These are phyloP conservation scores for Macrostomum lignano DNA, from an alignment of 1,140 invertebrate genomes.

Conservation along the genomic window DNA sequence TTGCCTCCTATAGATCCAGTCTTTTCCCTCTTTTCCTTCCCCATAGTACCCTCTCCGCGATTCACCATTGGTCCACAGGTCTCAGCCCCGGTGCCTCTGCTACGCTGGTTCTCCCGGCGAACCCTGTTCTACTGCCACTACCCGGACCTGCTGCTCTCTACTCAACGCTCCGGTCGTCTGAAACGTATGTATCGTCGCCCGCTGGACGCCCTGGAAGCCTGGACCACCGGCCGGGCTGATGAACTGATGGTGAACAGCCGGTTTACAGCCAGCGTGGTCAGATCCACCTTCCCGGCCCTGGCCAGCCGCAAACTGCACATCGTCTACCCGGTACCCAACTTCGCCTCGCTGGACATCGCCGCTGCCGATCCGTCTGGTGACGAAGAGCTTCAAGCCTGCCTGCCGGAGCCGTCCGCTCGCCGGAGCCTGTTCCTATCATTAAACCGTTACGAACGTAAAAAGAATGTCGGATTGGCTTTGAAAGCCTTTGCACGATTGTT, in stretches of 20 bases:
- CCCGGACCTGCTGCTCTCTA: constrained; percentile 56
- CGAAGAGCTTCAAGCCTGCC: background rate
- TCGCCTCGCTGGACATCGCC: constrained; percentile 15
- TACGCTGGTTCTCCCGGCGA: too few species aligned
- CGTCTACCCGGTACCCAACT: constrained; percentile 73
- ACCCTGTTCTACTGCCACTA: constrained; percentile 90
- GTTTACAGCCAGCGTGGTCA: constrained; percentile 56
- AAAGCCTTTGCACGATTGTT: constrained; percentile 35
- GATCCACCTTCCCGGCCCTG: constrained; percentile 47
- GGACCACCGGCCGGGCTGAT: constrained; percentile 53
- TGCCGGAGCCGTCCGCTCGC: background rate
- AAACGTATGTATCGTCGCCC: constrained; percentile 58
- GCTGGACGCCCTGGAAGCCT: constrained; percentile 65
- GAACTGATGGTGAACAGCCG: constrained; percentile 68
- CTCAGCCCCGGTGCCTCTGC: too few species aligned
- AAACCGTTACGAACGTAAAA: constrained; percentile 88
- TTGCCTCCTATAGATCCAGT: constrained; percentile 7
- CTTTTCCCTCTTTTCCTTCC: background rate
- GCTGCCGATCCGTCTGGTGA: background rate
- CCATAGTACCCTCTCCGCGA: constrained; percentile 6
- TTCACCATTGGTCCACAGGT: constrained; percentile 5
- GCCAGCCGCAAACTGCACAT: constrained; percentile 28
- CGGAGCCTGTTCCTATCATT: constrained; percentile 46
- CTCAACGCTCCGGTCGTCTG: constrained; percentile 13
- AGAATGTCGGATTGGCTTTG: constrained; percentile 58